phyloP scores from a whole-genome alignment of 2,797 vertebrate genomes.

The Hylomyscus alleni region DNA sequence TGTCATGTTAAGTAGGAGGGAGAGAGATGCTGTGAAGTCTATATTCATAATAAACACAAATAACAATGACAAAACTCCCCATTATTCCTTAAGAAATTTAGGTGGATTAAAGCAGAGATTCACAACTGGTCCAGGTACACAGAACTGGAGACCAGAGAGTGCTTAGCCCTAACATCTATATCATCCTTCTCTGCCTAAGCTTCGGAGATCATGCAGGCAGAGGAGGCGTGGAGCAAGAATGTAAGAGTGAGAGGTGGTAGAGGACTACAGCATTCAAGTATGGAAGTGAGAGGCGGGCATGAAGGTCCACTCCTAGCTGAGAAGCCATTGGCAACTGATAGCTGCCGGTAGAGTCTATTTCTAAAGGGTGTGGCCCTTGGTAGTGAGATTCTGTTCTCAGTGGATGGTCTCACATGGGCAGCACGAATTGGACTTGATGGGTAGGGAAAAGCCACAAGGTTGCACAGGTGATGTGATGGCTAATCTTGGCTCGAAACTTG shows the following conservation, averaged over 20 bases:
- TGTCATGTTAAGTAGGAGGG: background rate
- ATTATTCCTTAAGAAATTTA: background rate
- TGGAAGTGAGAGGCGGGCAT: background rate
- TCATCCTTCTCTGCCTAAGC: background rate
- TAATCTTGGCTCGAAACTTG: background rate
- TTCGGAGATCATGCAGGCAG: background rate
- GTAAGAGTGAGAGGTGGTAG: background rate
- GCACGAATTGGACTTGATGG: background rate
- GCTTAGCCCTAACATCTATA: background rate
- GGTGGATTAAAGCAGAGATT: background rate
- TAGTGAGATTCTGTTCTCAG: background rate
- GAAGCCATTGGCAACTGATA: background rate
- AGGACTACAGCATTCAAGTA: background rate
- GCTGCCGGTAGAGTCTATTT: background rate
- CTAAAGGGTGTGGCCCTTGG: background rate
- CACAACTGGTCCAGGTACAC: background rate
- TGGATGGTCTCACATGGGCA: too few relatives aligned
- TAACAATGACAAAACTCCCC: constrained; percentile 5
- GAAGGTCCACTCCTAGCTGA: background rate
- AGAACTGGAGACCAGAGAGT: background rate
- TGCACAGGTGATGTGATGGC: background rate
- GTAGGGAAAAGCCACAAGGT: background rate
- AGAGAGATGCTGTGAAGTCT: background rate
- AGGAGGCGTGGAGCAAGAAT: background rate
- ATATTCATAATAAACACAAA: constrained; percentile 19